Evolutionary conservation across 2,797 vertebrate species (phyloP), one percentile per base, ranked within the genome.

Genomic region (Phalloptychus januarius): DNA sequence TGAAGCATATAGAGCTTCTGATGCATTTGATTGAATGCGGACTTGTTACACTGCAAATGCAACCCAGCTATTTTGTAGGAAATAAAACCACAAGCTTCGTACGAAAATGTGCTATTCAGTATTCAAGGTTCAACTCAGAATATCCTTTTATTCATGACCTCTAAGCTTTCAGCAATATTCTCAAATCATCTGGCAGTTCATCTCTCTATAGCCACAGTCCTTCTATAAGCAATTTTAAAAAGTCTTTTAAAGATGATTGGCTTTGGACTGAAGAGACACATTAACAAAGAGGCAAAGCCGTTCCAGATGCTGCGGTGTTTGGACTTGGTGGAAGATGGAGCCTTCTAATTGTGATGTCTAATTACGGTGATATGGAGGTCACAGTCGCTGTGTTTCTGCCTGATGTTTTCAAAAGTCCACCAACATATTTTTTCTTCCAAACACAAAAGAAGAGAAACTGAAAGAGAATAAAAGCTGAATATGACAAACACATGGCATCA

Each of bases 301-400:
- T 77, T 76, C 80, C 83, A 89, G 92, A 89, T 91, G 90, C 81
- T 85, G 77, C 54, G 79, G 80, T 77, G 48, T 83, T 83, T 74
- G 71, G 71, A 70, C 65, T 84, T 12, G 46, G 80, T 28, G 90
- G 78, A 78, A 83, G 77, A 89, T 63, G 76, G 85, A 87, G 85
- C 58, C 83, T 79, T 77, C 78, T 89, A 91, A 92, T 90, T 92
- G 87, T 90, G 83, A 85, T 84, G 89, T 90, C 83, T 92, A 92
- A 92, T 93, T 93, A 91, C 86, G 63, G 50, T 83, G 85, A 88
- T 84, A 83, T 13, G 77, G 82, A 75, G 72, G 82, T 74, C 83
- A 82, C 88, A 89, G 88, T 87, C 89, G 85, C 86, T 85, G 83
- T 15, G 16, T 31, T 58, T 31, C 79, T 81, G 78, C 71, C 80